Evolutionary conservation across 2,797 vertebrate genomes (phyloP), one percentile per base, ranked within the genome.

Genomic region (Cossypha caffra): DNA sequence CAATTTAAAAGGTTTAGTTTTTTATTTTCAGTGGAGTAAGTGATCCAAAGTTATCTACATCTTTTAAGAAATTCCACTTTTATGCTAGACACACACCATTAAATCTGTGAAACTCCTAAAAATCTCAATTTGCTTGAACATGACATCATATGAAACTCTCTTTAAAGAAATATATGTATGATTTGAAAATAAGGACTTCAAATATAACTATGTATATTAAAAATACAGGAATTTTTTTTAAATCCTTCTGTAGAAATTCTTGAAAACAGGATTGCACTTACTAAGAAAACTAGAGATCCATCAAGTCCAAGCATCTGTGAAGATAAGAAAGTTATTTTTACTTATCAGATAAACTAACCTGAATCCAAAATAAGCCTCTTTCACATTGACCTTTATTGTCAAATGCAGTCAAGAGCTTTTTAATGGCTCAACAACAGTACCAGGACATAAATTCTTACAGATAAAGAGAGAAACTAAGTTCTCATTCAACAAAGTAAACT

Each of bases 291-390:
- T 64, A 99, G 98, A 37, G 99, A 99, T 85, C 99, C 99, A 96
- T 99, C 99, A 92, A 99, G 98, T 55, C 99, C 99, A 67, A 99
- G 99, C 99, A 99, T 99, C 99, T 99, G 95, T 59, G 83, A 92
- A 91, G 47, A 73, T 76, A 95, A 86, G 26, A 87, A 74, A 87
- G 77, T 47, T 37, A 48, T 20, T 67, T 90, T 82, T 61, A 94
- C 35, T 78, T 57, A 59, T 66, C 18, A 86, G 48, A 77, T 86
- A 58, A 71, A 33, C 6, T 10, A 83, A 72, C 10, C 9, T 0
- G 0, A 18, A 58, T 55, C 28, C 64, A 76, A 61, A 91, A 43
- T 4, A 64, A 38, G 37, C 20, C 15, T 54, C 57, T 88, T 74
- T 55, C 23, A 73, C 24, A 43, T 1, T 20, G 57, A 59, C 40